Conservation (phyloP, 2,797 vertebrate species). For the Lithobates sylvaticus region DNA sequence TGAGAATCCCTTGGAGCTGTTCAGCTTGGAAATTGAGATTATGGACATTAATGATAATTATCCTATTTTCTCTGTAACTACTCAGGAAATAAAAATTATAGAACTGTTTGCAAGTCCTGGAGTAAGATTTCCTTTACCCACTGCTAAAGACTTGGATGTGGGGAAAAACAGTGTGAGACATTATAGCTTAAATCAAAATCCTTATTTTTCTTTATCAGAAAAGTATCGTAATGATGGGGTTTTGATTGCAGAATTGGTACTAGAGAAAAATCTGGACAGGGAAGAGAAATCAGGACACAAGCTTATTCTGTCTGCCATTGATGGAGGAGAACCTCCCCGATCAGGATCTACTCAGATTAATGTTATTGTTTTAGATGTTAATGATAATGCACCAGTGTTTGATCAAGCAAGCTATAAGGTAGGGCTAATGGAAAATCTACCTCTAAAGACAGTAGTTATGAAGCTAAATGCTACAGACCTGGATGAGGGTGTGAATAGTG, state of each 20-base stretch:
- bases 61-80: constrained; percentile 77
- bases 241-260: constrained; percentile 17
- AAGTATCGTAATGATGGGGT: constrained; percentile 63
- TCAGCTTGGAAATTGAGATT: constrained; percentile 47
- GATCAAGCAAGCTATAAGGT: constrained; percentile 76
- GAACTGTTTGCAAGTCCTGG: constrained; percentile 75
- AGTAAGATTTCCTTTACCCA: constrained; percentile 72
- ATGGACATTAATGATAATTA: constrained; percentile 53
- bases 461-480: constrained; percentile 26
- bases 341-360: constrained; percentile 80
- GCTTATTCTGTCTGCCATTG: constrained; percentile 80
- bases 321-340: constrained; percentile 81
- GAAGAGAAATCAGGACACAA: constrained; percentile 71
- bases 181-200: constrained; percentile 77
- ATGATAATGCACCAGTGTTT: constrained; percentile 85
- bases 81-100: constrained; percentile 80
- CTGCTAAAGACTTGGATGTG: constrained; percentile 38
- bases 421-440: constrained; percentile 62
- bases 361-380: constrained; percentile 81
- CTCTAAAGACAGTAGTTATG: constrained; percentile 8
- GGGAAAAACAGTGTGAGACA: constrained; percentile 48
- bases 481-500: constrained; percentile 29
- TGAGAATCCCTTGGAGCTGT: constrained; percentile 42
- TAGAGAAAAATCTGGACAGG: constrained; percentile 34
- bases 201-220: constrained; percentile 75